phyloP scores from a whole-genome alignment of 1,140 invertebrate genomes.

The Hyles vespertilio region DNA sequence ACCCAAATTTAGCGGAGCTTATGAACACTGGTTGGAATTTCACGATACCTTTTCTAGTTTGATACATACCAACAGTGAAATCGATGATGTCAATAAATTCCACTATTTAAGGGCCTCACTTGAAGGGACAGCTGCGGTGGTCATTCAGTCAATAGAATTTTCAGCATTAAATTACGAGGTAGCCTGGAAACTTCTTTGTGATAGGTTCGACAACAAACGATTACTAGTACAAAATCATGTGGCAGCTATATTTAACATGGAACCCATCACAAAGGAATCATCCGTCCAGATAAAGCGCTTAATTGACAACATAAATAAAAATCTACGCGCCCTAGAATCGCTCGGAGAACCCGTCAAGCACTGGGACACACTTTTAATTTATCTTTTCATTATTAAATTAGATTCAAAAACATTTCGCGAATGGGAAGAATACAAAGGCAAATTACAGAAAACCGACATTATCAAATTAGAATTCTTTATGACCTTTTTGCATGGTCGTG shows the following conservation, averaged over 20 bases:
- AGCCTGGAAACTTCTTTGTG: constrained; percentile 10
- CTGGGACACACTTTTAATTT: constrained; percentile 8
- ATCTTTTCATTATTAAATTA: constrained; percentile 2
- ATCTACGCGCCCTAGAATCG: constrained; percentile 3
- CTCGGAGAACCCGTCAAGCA: constrained; percentile 3
- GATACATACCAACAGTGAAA: constrained; percentile 2
- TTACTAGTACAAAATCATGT: constrained; percentile 7
- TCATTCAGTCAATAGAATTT: constrained; percentile 4
- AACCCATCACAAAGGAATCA: background rate
- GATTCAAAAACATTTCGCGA: constrained; percentile 3
- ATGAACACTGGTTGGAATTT: constrained; percentile 5
- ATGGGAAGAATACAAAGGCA: constrained; percentile 7
- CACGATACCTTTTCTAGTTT: constrained; percentile 4
- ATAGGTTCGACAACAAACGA: constrained; percentile 3
- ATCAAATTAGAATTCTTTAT: too few species aligned
- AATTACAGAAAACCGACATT: background rate
- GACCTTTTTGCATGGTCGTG: too few species aligned
- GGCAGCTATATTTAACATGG: constrained; percentile 1
- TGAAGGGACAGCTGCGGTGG: background rate
- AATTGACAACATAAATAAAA: constrained; percentile 7
- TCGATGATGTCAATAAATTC: constrained; percentile 10
- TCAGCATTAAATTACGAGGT: constrained; percentile 4
- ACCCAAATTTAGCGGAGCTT: constrained; percentile 3
- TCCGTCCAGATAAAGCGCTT: background rate
- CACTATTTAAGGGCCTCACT: constrained; percentile 5